Base-by-base conservation (phyloP, 2,113 vertebrate genomes). In the Anguilla japonica region DNA sequence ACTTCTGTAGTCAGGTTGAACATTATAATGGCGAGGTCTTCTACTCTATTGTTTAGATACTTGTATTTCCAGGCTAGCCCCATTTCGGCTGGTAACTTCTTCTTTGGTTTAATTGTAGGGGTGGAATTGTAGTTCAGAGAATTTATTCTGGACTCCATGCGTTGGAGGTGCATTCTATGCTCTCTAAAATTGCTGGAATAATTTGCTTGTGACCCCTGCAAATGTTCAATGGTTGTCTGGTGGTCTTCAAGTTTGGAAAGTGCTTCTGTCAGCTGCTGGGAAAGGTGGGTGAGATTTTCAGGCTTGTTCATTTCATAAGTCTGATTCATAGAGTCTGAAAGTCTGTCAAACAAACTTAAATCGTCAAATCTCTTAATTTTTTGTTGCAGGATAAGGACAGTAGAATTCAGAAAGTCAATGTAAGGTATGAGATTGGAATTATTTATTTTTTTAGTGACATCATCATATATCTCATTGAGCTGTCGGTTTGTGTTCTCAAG, bases 11-110 rank as follows among this genome's bases (percentile, higher is more conserved):
- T 96, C 82, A 96, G 89, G 34, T 89, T 89, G 41, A 94, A 92
- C 0, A 93, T 95, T 91, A 96, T 96, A 85, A 89, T 90, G 93
- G 95, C 94, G 41, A 97, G 89, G 0, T 93, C 92, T 88, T 92
- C 95, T 85, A 96, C 90, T 89, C 94, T 96, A 67, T 79, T 84
- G 20, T 81, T 87, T 81, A 89, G 63, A 43, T 85, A 79, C 63
- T 87, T 84, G 81, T 83, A 89, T 82, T 89, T 89, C 53, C 75
- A 60, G 53, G 83, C 39, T 18, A 63, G 81, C n/a, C 56, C 78
- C 18, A 41, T n/a, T 84, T 86, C 78, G 57, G 41, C n/a, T 83
- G 34, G 91, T 5, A 94, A 91, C 88, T 90, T 95, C 41, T 94
- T 91, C 83, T 89, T 89, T 0, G 4, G 75, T 2, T 83, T 86